Conservation (phyloP, 2,888 invertebrate genomes). For the Melinopterus prodromus region DNA sequence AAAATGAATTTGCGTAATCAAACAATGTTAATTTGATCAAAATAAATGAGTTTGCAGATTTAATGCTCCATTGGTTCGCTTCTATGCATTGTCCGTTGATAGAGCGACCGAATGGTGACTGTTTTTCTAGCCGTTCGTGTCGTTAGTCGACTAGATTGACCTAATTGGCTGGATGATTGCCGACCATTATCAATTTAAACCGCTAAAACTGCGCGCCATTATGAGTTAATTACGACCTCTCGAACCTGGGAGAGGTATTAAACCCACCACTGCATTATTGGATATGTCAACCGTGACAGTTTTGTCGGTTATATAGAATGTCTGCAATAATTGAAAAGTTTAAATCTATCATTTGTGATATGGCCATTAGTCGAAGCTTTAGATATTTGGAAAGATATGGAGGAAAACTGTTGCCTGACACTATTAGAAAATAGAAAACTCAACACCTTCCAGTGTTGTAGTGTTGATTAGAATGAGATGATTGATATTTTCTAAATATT, state of each 20-base stretch:
- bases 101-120: background rate
- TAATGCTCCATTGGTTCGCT: background rate
- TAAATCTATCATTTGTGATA: too few relatives aligned
- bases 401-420: too few relatives aligned
- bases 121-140: background rate
- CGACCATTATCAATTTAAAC: background rate
- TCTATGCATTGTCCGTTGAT: background rate
- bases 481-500: too few relatives aligned
- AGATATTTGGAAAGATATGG: too few relatives aligned
- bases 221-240: background rate
- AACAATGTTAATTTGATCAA: background rate
- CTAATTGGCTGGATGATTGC: background rate
- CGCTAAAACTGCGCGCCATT: slow-evolving; percentile 4
- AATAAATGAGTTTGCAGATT: background rate
- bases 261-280: background rate
- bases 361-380: too few relatives aligned
- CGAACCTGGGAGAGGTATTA: background rate
- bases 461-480: too few relatives aligned
- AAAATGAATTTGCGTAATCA: background rate
- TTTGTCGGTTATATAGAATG: background rate
- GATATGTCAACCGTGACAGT: background rate
- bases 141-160: background rate
- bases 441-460: too few relatives aligned
- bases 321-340: background rate
- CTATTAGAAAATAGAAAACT: too few relatives aligned